Evolutionary conservation across 2,797 vertebrate genomes (phyloP).

Genomic region (Hydrophis major): DNA sequence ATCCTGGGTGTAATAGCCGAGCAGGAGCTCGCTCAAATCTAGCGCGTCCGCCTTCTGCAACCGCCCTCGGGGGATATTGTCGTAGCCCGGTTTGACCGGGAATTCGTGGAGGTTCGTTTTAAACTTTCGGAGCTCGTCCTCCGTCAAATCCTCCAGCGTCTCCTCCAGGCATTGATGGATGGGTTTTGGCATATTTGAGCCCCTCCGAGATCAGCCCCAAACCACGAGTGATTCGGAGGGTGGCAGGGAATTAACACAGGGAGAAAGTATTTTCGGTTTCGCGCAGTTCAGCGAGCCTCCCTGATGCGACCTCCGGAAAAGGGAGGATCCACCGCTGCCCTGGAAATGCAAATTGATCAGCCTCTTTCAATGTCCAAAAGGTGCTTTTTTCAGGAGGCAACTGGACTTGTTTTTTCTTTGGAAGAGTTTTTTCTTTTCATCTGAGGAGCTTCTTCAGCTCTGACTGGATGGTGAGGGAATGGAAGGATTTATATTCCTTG

Average conservation of each 20-base stretch:
- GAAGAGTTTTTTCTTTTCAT: too few species aligned
- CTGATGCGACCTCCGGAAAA: background rate
- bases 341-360: background rate
- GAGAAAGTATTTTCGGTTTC: background rate
- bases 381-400: too few species aligned
- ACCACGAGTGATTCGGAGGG: background rate
- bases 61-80: background rate
- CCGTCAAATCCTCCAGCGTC: background rate
- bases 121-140: background rate
- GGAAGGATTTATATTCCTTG: too few species aligned
- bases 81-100: background rate
- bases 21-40: background rate
- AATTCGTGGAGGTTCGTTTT: background rate
- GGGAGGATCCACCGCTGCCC: background rate
- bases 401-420: too few species aligned
- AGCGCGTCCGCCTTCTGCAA: background rate
- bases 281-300: background rate
- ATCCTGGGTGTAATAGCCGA: background rate
- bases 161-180: background rate
- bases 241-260: background rate
- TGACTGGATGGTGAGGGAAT: too few species aligned
- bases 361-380: background rate
- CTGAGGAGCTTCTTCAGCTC: too few species aligned
- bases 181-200: background rate
- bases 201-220: background rate